Evolutionary conservation across 2,888 invertebrate species (phyloP), one percentile per base, ranked within the genome.

Genomic region (Cantharis nigra): DNA sequence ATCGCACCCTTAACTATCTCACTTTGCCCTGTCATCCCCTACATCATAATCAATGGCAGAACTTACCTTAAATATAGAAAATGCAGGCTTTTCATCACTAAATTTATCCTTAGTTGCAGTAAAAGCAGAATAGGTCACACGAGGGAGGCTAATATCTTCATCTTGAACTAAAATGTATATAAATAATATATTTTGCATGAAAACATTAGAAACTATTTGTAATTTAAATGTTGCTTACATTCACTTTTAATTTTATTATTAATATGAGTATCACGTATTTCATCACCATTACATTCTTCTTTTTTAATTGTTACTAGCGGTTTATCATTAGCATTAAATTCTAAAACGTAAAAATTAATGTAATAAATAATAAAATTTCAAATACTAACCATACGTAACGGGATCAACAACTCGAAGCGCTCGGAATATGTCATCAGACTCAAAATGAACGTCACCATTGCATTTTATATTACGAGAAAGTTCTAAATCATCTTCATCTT

Each of bases 21-120:
- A 16, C 16, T 16, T 16, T 16, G 16, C 16, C 16, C 16, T 16
- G 16, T 16, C 16, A 16, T 16, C 16, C 16, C 16, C 16, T 16
- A 16, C 20, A 20, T 20, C 3, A 20, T 23, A 23, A 23, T 33
- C 13, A 33, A 49, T 49, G n/a, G 0, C 2, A n/a, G 7, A 20
- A 49, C 74, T 81, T 81, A 87, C 86, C 75, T 82, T 85, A 80
- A 87, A 83, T 49, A 87, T 75, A 13, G 85, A 83, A 72, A 87
- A 76, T n/a, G 80, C 80, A n/a, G 85, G 84, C 76, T 84, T 83
- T 69, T 85, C 84, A 75, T 87, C 85, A 79, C 80, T 82, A 77
- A 83, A 84, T 20, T 69, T 74, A 23, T 85, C 79, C 14, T 84
- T 82, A 69, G 78, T 74, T 71, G 81, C 77, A 64, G 80, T 74